These are phyloP conservation scores for Danionella cerebrum DNA, from an alignment of 2,113 vertebrate species.

Conservation along the genomic window DNA sequence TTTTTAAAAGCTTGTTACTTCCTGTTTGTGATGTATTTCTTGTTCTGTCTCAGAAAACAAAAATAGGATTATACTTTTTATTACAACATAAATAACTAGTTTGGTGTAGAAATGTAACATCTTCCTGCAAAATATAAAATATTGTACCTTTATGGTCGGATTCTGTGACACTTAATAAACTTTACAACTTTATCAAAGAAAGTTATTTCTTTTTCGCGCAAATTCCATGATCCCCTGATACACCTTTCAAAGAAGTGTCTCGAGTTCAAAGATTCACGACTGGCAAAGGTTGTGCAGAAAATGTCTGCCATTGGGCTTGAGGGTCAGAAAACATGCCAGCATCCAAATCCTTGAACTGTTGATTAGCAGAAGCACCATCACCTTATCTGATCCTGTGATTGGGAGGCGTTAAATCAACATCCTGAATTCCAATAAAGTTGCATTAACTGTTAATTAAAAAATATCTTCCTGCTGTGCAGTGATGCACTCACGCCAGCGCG, in stretches of 20 bases:
- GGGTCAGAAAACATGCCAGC: conserved; percentile 49
- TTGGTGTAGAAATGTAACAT: too few relatives aligned
- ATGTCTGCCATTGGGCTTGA: conserved; percentile 36
- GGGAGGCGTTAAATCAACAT: conserved; percentile 32
- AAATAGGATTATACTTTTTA: too few relatives aligned
- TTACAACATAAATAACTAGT: too few relatives aligned
- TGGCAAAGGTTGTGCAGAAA: background rate
- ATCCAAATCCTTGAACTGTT: conserved; percentile 22
- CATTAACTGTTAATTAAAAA: conserved; percentile 41
- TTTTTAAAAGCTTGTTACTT: too few relatives aligned
- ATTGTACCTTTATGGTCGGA: too few relatives aligned
- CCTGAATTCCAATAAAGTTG: conserved; percentile 21
- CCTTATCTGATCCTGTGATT: conserved; percentile 36
- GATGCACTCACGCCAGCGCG: conserved; percentile 14
- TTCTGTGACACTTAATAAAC: too few relatives aligned
- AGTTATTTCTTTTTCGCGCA: too few relatives aligned
- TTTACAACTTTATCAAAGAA: too few relatives aligned
- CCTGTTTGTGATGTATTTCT: too few relatives aligned
- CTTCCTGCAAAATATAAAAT: too few relatives aligned
- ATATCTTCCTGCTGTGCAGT: conserved; percentile 3
- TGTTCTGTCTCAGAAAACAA: too few relatives aligned
- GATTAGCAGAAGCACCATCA: conserved; percentile 30
- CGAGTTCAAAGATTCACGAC: conserved; percentile 15
- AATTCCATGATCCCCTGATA: background rate
- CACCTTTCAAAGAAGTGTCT: background rate